phyloP scores from a whole-genome alignment of 2,888 invertebrate genomes.

The Lottia scabra region DNA sequence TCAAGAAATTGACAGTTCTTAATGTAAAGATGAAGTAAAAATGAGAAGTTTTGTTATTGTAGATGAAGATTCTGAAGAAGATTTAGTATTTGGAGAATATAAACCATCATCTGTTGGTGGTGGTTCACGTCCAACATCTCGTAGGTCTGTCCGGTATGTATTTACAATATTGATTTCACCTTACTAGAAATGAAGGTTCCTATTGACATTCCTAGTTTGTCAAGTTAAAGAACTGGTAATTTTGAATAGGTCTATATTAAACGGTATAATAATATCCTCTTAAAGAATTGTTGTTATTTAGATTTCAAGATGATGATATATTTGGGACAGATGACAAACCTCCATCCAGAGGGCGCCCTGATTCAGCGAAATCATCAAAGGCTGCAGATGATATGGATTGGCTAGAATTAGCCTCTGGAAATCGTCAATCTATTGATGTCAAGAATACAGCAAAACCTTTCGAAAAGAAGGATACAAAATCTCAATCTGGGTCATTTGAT shows the following conservation, averaged over 20 bases:
- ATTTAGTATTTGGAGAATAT: conserved; percentile 66
- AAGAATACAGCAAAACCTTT: conserved; percentile 6
- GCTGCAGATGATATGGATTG: conserved; percentile 57
- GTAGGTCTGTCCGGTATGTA: conserved; percentile 81
- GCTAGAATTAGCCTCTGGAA: conserved; percentile 50
- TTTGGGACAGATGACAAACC: conserved; percentile 54
- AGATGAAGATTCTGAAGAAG: conserved; percentile 55
- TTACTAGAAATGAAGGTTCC: no score
- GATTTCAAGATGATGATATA: conserved; percentile 73
- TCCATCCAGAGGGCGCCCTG: conserved; percentile 36
- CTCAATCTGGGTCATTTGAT: conserved; percentile 41
- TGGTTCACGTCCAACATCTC: conserved; percentile 92
- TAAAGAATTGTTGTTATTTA: conserved; percentile 19
- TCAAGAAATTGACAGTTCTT: background rate
- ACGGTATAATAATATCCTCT: no score
- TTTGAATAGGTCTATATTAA: no score
- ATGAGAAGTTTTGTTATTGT: background rate
- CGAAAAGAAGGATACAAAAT: conserved; percentile 8
- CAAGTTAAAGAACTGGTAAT: no score
- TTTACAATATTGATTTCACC: background rate
- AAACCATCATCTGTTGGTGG: conserved; percentile 80
- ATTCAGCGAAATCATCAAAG: conserved; percentile 24
- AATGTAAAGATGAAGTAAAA: background rate
- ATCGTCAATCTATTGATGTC: background rate
- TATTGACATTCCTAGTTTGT: no score